phyloP scores from a whole-genome alignment of 2,113 vertebrate genomes.

The human (Homo sapiens) region GRCh38 chr14:55624001-55624500 shows the following conservation, averaged over 20 bases:
- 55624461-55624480: not conserved
- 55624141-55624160: not conserved
- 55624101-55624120: not conserved
- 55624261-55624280: not conserved
- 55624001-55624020: not conserved
- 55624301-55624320: not conserved
- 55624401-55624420: not conserved
- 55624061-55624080: not conserved
- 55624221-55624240: not conserved
- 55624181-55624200: not conserved
- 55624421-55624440: not conserved
- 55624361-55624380: not conserved
- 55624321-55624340: not conserved
- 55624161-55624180: not conserved
- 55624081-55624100: constrained; percentile 1
- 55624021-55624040: not conserved
- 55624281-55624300: not conserved
- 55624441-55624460: not conserved
- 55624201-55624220: constrained; percentile 15
- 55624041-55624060: not conserved
- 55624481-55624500: not conserved
- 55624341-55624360: not conserved
- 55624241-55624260: not conserved
- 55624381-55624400: not conserved
- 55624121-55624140: not conserved